Percentiles rank a stretch among this genome's conserved stretches.
Evolutionary conservation across 2,888 invertebrate genomes (phyloP).

Genomic region (Aphelenchoides bicaudatus): DNA sequence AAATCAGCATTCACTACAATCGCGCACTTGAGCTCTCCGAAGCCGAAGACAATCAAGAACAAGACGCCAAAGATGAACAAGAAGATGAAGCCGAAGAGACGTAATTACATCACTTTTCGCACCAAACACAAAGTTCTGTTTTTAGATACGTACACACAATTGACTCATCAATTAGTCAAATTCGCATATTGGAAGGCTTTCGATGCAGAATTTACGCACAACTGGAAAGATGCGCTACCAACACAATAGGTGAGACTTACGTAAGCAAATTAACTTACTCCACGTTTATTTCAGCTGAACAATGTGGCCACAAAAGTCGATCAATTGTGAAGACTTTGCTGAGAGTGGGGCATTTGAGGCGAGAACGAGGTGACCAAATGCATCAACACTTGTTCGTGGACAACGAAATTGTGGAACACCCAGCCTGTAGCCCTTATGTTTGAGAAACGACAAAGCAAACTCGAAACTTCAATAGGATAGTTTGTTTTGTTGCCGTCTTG

Average conservation of each 20-base stretch:
- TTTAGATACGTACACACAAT: conserved; percentile 23
- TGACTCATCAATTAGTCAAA: not conserved
- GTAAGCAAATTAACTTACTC: conserved; percentile 17
- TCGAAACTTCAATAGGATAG: not conserved
- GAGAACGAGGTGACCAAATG: conserved; percentile 33
- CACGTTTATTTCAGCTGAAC: conserved; percentile 9
- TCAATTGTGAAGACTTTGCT: conserved; percentile 24
- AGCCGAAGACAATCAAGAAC: conserved; percentile 12
- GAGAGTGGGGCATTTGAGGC: conserved; percentile 28
- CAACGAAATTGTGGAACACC: conserved; percentile 17
- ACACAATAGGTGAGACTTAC: not conserved
- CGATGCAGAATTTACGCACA: conserved; percentile 26
- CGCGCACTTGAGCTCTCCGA: conserved; percentile 9
- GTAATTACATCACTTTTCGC: conserved; percentile 9
- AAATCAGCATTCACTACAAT: conserved; percentile 23
- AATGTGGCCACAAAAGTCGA: conserved; percentile 26
- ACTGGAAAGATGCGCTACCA: conserved; percentile 12
- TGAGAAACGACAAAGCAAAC: no score
- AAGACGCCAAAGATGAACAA: not conserved
- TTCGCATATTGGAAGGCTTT: conserved; percentile 28
- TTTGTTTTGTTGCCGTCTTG: not conserved
- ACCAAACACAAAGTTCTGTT: not conserved
- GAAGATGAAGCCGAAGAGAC: conserved; percentile 8
- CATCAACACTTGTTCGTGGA: conserved; percentile 30
- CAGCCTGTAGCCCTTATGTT: no score